Evolutionary conservation across 2,888 invertebrate genomes (phyloP).

Genomic region (Caenorhabditis macrosperma): DNA sequence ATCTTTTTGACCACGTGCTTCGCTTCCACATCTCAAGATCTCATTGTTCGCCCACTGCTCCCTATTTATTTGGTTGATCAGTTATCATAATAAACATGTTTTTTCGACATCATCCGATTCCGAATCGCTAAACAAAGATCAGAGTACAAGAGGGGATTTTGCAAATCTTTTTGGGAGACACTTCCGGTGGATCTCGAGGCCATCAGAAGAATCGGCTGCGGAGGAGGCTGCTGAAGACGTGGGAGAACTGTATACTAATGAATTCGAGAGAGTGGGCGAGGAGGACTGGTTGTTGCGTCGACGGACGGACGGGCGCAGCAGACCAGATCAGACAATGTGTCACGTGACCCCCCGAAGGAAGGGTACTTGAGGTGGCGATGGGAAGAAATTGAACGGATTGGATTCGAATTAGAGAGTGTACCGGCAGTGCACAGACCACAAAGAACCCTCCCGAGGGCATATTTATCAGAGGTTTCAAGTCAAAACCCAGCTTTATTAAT

Average conservation of each 20-base stretch:
- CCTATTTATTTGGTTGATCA: background rate
- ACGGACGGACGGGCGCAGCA: too few relatives aligned
- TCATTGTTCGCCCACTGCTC: constrained; percentile 2
- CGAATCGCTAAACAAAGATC: background rate
- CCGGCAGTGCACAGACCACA: too few relatives aligned
- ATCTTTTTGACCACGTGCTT: constrained; percentile 43
- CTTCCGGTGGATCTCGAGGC: constrained; percentile 9
- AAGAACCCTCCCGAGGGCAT: too few relatives aligned
- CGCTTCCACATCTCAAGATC: constrained; percentile 34
- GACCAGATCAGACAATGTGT: background rate
- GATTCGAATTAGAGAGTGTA: background rate
- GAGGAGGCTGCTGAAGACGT: background rate
- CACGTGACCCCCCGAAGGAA: too few relatives aligned
- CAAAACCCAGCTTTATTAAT: too few relatives aligned
- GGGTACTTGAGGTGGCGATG: background rate
- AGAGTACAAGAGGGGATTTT: background rate
- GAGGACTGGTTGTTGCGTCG: background rate
- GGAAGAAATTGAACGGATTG: background rate
- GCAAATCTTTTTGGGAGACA: background rate
- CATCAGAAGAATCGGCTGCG: background rate
- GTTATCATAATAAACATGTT: background rate
- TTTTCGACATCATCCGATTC: background rate
- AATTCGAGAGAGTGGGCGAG: background rate
- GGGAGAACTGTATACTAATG: background rate
- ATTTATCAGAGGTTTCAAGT: too few relatives aligned